Base-by-base conservation (phyloP, 2,888 invertebrate species). In the Arge pagana region DNA sequence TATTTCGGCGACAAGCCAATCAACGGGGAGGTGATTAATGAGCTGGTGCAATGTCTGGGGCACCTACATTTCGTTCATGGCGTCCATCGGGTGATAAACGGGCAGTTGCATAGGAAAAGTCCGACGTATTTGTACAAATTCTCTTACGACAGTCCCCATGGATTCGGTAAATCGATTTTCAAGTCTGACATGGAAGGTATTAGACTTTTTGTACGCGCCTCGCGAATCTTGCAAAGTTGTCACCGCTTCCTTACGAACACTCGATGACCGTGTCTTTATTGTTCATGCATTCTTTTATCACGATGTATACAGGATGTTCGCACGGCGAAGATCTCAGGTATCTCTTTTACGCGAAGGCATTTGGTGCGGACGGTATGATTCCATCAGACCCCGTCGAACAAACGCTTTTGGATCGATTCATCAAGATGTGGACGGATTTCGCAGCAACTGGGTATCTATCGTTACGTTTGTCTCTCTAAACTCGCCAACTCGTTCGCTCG, bases 251-350 rank as follows among this genome's bases (percentile, higher is more conserved):
- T n/a, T n/a, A n/a, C n/a, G n/a, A n/a, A n/a, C n/a, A n/a, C n/a
- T n/a, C n/a, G n/a, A n/a, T n/a, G n/a, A n/a, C n/a, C n/a, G n/a
- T n/a, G n/a, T n/a, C n/a, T n/a, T n/a, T n/a, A n/a, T n/a, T n/a
- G n/a, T n/a, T n/a, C n/a, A n/a, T n/a, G n/a, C n/a, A n/a, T n/a
- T n/a, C n/a, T n/a, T n/a, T n/a, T 5, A 16, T n/a, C 16, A 36
- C 15, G 0, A 40, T n/a, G 48, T 37, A 51, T 42, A 28, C 72
- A 57, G 86, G 85, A 2, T 80, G 82, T 0, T 80, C 81, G 30
- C 86, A 86, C 63, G 81, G 77, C 0, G 86, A 86, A 57, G 86
- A 86, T 0, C 70, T 82, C 1, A 81, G 81, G 10, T 85, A 85
- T 58, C 54, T 86, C 1, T 79, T 85, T 21, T 82, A 79, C 21